These are phyloP conservation scores for Clarias gariepinus DNA, from an alignment of 2,113 vertebrate species.

Conservation along the genomic window DNA sequence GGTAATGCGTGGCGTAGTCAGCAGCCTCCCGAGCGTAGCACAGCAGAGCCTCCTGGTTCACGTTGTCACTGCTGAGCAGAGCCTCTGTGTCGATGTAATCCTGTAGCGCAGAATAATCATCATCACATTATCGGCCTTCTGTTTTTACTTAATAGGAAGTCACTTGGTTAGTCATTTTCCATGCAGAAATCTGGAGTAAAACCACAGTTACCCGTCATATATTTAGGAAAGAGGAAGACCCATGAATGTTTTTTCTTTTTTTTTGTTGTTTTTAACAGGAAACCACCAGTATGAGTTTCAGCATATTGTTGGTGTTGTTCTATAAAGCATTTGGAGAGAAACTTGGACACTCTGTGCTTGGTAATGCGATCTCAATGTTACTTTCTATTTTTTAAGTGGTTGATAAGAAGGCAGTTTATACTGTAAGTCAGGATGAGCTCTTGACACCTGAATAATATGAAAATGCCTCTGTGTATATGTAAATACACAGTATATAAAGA, in stretches of 20 bases:
- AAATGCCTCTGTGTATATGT: slow-evolving; percentile 1
- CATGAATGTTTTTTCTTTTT: not conserved
- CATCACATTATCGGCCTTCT: not conserved
- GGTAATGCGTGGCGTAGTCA: slow-evolving; percentile 94
- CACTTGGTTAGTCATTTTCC: not conserved
- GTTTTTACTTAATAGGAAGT: slow-evolving; percentile 3
- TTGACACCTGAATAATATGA: not conserved
- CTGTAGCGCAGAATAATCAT: slow-evolving; percentile 61
- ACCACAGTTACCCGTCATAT: not conserved
- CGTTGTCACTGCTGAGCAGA: slow-evolving; percentile 85
- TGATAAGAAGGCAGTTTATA: not conserved
- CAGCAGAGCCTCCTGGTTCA: slow-evolving; percentile 90
- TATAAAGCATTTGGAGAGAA: not conserved
- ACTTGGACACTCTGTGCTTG: not conserved
- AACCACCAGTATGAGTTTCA: not conserved
- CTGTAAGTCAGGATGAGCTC: slow-evolving; percentile 20
- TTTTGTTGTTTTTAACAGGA: not conserved
- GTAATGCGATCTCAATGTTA: not conserved
- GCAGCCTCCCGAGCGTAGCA: slow-evolving; percentile 93
- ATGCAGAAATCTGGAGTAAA: not conserved
- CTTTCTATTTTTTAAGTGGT: not conserved
- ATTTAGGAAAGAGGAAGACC: not conserved
- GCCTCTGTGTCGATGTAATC: slow-evolving; percentile 88
- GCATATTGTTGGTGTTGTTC: not conserved
- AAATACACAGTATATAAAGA: not conserved